phyloP scores from a whole-genome alignment of 2,888 invertebrate genomes.

The Chalcis sispes region DNA sequence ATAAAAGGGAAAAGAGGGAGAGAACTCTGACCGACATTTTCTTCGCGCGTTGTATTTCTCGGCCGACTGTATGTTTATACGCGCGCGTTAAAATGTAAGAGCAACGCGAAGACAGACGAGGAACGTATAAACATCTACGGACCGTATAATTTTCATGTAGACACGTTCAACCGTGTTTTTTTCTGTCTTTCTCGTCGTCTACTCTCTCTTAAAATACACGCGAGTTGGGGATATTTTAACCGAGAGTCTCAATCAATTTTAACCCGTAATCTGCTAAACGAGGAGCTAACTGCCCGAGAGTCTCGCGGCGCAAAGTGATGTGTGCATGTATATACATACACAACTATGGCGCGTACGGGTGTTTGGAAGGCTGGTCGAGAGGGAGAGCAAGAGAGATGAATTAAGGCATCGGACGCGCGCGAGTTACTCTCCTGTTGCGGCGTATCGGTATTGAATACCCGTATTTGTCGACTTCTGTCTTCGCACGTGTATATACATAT shows the following conservation, averaged over 20 bases:
- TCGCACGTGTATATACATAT: background rate
- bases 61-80: background rate
- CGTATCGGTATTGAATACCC: conserved; percentile 28
- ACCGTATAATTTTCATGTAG: conserved; percentile 34
- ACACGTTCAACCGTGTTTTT: background rate
- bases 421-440: background rate
- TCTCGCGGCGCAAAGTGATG: no score
- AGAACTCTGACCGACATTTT: background rate
- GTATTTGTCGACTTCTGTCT: conserved; percentile 27
- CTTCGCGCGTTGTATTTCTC: conserved; percentile 9
- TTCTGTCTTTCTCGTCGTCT: background rate
- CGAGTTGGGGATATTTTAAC: background rate
- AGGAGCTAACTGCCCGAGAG: background rate
- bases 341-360: background rate
- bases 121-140: background rate
- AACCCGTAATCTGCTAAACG: conserved; percentile 25
- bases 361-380: background rate
- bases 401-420: background rate
- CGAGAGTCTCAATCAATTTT: conserved; percentile 1
- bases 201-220: background rate
- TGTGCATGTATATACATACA: background rate
- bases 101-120: background rate
- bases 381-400: background rate
- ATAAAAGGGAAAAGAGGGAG: background rate
- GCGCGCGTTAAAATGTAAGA: background rate